Evolutionary conservation across 1,140 invertebrate genomes (phyloP), one percentile per base, ranked within the genome.

Genomic region (Lucilia sericata): DNA sequence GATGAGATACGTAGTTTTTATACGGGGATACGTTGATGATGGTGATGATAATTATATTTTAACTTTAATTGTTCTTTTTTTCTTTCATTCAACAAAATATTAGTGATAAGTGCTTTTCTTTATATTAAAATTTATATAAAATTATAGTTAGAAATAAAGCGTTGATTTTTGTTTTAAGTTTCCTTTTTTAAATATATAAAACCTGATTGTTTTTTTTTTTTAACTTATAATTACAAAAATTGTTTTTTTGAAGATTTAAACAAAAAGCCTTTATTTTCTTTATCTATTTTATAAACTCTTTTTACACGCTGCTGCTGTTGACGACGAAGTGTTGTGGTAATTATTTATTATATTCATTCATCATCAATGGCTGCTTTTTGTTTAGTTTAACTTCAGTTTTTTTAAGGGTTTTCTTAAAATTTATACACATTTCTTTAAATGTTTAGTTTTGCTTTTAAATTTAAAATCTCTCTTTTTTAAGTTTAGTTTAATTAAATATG

Each of bases 141-240:
- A 80, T 49, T 80, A 80, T 21, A 80, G 76, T 80, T 80, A 80
- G 76, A 80, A 80, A 80, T 80, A 80, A 80, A 80, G 76, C 76
- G 25, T 80, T 80, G 76, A 80, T 80, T 49, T 80, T 21, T n/a
- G n/a, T 80, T 47, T 65, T n/a, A 34, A 5, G 5, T 84, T 34
- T 19, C 76, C 8, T 85, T 30, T 84, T 78, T 84, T 75, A 21
- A 75, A 75, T 42, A 74, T 36, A 42, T 84, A 85, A 84, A 82
- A 84, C 84, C 85, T 84, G 19, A 84, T 85, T 19, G 21, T 36
- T 74, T 83, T 65, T 47, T 19, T n/a, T 47, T 55, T 75, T 51
- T 21, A 25, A 81, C 34, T 42, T 84, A 36, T 60, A 49, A 82
- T 76, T 85, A 84, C 30, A 25, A 34, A 51, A 70, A 70, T 30